These are phyloP conservation scores for Drosophila meridionalis DNA, from an alignment of 2,888 invertebrate genomes.

Conservation along the genomic window DNA sequence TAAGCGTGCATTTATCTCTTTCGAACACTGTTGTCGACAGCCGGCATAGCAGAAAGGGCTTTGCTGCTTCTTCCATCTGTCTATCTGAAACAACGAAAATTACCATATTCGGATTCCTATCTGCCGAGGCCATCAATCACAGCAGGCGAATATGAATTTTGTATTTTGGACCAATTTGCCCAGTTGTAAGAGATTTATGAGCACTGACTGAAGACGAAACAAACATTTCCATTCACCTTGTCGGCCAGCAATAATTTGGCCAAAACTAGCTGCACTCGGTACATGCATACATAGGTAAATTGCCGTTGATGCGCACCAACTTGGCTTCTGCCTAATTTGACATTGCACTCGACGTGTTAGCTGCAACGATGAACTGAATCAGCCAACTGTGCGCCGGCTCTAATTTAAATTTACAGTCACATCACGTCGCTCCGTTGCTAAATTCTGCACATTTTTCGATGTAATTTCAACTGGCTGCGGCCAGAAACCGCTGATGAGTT, in stretches of 20 bases:
- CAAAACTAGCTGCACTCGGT: constrained; percentile 8
- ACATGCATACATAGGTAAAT: background rate
- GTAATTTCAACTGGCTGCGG: constrained; percentile 41
- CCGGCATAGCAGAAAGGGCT: constrained; percentile 42
- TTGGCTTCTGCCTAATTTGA: constrained; percentile 1
- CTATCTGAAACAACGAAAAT: constrained; percentile 9
- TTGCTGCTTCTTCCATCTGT: constrained; percentile 1
- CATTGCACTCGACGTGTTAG: background rate
- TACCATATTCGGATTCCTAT: constrained; percentile 12
- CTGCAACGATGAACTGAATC: constrained; percentile 1
- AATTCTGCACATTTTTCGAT: constrained; percentile 58
- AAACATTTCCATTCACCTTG: constrained; percentile 23
- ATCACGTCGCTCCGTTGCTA: constrained; percentile 31
- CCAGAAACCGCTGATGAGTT: constrained; percentile 52
- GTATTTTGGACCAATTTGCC: constrained; percentile 47
- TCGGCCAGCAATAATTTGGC: background rate
- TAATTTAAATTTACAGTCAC: constrained; percentile 52
- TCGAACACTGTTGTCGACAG: constrained; percentile 51
- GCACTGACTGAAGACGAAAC: constrained; percentile 7
- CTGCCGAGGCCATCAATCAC: constrained; percentile 55
- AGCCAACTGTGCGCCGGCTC: constrained; percentile 9
- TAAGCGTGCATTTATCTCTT: constrained; percentile 57
- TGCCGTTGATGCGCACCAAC: background rate
- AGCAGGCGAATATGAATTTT: constrained; percentile 56
- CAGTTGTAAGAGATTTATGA: constrained; percentile 46